phyloP scores from a whole-genome alignment of 2,888 invertebrate genomes.

The Shargacucullia verbasci region DNA sequence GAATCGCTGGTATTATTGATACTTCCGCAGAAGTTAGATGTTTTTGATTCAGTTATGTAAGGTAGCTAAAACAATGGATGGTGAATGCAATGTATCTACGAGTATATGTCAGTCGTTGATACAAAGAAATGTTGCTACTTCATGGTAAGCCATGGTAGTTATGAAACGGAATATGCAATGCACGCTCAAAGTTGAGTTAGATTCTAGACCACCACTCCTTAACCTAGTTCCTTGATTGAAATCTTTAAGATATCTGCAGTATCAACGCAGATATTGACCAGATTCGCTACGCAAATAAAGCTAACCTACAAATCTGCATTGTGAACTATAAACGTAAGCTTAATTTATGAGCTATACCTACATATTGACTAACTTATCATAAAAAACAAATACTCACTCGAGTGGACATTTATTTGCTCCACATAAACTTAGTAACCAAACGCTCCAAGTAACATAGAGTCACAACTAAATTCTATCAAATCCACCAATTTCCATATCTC shows the following conservation, averaged over 20 bases:
- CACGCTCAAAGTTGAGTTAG: constrained; percentile 32
- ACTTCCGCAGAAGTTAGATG: constrained; percentile 62
- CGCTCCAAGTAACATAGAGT: constrained; percentile 18
- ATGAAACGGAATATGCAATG: constrained; percentile 28
- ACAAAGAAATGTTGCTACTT: constrained; percentile 10
- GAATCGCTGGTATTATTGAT: constrained; percentile 67
- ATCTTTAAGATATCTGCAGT: constrained; percentile 37
- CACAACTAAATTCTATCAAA: constrained; percentile 39
- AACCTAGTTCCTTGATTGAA: constrained; percentile 48
- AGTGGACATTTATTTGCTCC: constrained; percentile 23
- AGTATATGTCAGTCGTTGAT: constrained; percentile 23
- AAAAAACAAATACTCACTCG: constrained; percentile 14
- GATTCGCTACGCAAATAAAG: constrained; percentile 39
- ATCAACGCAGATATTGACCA: constrained; percentile 35
- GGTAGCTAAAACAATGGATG: constrained; percentile 36
- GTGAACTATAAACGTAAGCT: constrained; percentile 21
- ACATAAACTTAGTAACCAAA: constrained; percentile 17
- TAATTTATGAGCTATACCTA: constrained; percentile 31
- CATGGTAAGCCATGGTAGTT: constrained; percentile 9
- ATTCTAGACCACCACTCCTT: constrained; percentile 45
- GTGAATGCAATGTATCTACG: constrained; percentile 17
- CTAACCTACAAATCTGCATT: constrained; percentile 34
- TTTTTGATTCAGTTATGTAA: constrained; percentile 27
- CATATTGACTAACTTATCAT: constrained; percentile 23
- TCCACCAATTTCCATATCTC: constrained; percentile 51